Base-by-base conservation (phyloP, 2,888 invertebrate species). In the Scaptomyza cyrtandrae region DNA sequence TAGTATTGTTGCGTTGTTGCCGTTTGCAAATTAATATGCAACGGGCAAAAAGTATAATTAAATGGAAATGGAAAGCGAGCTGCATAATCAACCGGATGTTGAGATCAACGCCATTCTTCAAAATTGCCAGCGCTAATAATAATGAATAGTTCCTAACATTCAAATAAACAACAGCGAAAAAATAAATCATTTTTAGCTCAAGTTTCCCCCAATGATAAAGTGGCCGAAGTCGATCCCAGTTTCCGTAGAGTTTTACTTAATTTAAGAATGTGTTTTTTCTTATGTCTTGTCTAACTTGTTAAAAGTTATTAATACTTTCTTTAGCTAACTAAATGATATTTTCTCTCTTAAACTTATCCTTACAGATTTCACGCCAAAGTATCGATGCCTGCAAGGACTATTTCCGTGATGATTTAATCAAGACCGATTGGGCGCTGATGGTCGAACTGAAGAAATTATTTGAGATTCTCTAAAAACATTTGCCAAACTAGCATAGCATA, bases 321-420 rank as follows among this genome's bases (percentile, higher is more conserved):
- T 29, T 29, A 6, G n/a, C n/a, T 33, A 37, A 37, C 13, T 37
- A n/a, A 37, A 37, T n/a, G 4, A 6, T 37, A n/a, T n/a, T 35
- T 35, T 3, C 4, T 5, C 4, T 35, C 2, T 37, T 37, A 29
- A 31, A 2, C 14, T 3, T 24, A 50, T 10, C 46, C 87, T 9
- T 88, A 14, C 95, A 99, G 98, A 99, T 99, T 90, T 97, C 97
- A 55, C 95, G 99, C 59, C 97, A 98, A 91, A 98, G 98, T 75
- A 99, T 99, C 91, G 99, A 99, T 93, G 99, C 98, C 9, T 99
- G 99, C 93, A 99, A 99, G 93, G 97, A 99, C 88, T 98, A 99
- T 93, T 99, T 99, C 95, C 95, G 99, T 74, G 99, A 99, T 86
- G 99, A 99, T 92, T 94, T 99, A 88, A 93, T 96, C 90, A 99